Evolutionary conservation across 1,140 invertebrate species (phyloP).

Genomic region (Drosophila sproati): DNA sequence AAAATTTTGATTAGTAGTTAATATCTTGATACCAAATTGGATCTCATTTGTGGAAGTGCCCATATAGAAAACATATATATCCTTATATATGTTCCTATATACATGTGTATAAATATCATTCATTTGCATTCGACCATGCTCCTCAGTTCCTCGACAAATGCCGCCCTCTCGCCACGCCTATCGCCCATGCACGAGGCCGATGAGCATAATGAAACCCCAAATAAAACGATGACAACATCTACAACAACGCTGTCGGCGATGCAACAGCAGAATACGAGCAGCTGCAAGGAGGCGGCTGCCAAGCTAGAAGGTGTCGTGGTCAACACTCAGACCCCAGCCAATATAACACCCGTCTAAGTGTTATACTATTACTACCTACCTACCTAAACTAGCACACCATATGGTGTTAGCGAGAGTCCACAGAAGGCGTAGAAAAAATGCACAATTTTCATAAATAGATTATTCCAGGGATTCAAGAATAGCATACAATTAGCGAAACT

Average conservation of each 20-base stretch:
- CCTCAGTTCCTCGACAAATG: slow-evolving; percentile 61
- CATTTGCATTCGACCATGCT: slow-evolving; percentile 48
- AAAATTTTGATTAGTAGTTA: too few species aligned
- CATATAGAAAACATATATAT: background rate
- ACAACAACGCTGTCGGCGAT: slow-evolving; percentile 7
- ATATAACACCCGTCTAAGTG: slow-evolving; percentile 67
- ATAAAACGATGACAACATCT: slow-evolving; percentile 33
- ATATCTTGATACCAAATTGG: too few species aligned
- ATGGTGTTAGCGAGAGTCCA: background rate
- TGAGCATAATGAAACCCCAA: slow-evolving; percentile 60
- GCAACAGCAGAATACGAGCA: slow-evolving; percentile 39
- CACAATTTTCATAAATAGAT: slow-evolving; percentile 27
- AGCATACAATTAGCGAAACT: slow-evolving; percentile 11
- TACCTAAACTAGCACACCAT: background rate
- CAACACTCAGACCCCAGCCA: slow-evolving; percentile 49
- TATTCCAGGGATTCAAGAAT: background rate
- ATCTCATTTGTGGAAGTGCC: background rate
- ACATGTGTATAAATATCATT: slow-evolving; percentile 32
- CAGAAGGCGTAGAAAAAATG: slow-evolving; percentile 18
- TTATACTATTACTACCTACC: slow-evolving; percentile 5
- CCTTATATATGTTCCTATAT: background rate
- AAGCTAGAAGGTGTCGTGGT: slow-evolving; percentile 54
- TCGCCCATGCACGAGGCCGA: slow-evolving; percentile 82
- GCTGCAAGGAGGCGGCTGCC: slow-evolving; percentile 65
- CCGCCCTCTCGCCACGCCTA: slow-evolving; percentile 73